Evolutionary conservation across 23 tunicate species (phyloP), one percentile per base, ranked within the genome.

Genomic region (Styela plicata): DNA sequence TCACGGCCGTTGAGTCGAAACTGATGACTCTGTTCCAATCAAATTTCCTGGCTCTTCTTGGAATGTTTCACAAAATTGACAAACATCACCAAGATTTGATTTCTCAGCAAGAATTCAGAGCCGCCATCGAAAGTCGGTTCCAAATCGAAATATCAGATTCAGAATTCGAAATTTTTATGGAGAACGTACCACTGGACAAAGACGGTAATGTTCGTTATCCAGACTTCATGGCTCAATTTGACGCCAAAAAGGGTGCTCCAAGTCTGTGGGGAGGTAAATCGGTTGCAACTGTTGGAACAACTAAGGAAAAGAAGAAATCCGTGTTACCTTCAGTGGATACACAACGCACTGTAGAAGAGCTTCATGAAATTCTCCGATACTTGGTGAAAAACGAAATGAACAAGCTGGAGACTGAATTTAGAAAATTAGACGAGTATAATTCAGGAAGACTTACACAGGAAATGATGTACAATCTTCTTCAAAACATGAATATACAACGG

Each of bases 211-310:
- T 95, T 57, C 88, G 83, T 74, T 95, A 95, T 36, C 89, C 96
- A 2, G 92, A 90, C 52, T 95, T 95, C 65, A 87, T 95, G 96
- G 89, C 99, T 3, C 99, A 95, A 78, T 95, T 95, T 63, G 99
- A 95, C 78, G 94, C 99, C 24, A 86, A 84, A 63, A 76, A 82
- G 75, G 98, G 90, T 33, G 93, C 98, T 1, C 91, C 91, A 26
- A 93, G 98, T 78, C 63, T 93, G 24, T 93, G 98, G 98, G 98
- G 90, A 64, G 98, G 80, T 34, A 93, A 88, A 69, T 93, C 98
- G 1, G 89, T 78, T 16, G 82, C 74, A 34, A 63, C 87, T 24
- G 20, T 26, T 20, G 32, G 2, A 28, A 36, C 33, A 18, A 44
- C 33, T 18, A 69, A 21, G 10, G 24, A 82, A 0, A 22, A 82